phyloP scores from a whole-genome alignment of 2,113 vertebrate genomes.

The Hemiprocne comata region DNA sequence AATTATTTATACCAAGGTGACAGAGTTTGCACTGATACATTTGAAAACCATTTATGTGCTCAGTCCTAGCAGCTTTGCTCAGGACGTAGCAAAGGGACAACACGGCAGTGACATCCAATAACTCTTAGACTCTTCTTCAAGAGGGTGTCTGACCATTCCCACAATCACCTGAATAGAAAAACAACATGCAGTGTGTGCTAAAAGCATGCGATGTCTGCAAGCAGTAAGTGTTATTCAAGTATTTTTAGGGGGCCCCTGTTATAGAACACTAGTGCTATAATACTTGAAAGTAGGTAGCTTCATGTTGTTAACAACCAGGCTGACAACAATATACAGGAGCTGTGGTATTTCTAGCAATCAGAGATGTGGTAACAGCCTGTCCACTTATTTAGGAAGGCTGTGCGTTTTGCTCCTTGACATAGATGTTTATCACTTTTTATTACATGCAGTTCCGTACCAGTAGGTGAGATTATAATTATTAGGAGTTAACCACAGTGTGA shows the following conservation, averaged over 20 bases:
- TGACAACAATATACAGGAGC: not conserved
- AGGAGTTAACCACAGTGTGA: not conserved
- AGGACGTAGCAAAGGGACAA: not conserved
- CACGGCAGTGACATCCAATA: not conserved
- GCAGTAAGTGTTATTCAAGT: not conserved
- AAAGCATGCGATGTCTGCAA: not conserved
- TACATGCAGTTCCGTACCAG: not conserved
- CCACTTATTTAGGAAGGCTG: not conserved
- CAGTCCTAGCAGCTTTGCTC: not conserved
- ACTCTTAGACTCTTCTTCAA: not conserved
- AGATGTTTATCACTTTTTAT: not conserved
- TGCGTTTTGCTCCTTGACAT: not conserved
- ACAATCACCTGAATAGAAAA: not conserved
- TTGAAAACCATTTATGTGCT: not conserved
- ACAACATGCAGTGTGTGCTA: not conserved
- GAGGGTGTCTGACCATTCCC: not conserved
- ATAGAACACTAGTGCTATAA: not conserved
- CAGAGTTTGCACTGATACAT: not conserved
- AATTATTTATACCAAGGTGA: not conserved
- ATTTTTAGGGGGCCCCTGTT: not conserved
- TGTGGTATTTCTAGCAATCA: not conserved
- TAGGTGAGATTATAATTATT: not conserved
- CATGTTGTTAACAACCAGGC: not conserved
- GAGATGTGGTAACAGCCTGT: not conserved
- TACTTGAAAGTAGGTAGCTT: not conserved